Evolutionary conservation across 1,140 invertebrate species (phyloP).

Genomic region (Tenebrio molitor): DNA sequence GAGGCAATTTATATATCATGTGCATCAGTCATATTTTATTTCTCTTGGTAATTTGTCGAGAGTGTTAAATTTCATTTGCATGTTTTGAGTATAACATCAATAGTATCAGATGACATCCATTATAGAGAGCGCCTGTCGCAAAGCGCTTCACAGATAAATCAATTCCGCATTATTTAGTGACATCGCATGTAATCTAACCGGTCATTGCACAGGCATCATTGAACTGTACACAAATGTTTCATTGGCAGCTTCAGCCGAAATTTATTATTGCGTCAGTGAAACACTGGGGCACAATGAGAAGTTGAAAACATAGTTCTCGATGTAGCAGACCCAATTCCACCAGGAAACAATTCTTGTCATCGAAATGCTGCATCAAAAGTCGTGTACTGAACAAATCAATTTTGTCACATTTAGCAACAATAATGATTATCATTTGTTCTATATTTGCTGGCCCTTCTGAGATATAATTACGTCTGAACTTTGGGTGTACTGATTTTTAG

Average conservation of each 20-base stretch:
- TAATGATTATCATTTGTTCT: too few relatives aligned
- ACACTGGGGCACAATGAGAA: too few relatives aligned
- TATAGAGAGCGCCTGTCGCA: constrained; percentile 41
- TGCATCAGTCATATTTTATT: constrained; percentile 41
- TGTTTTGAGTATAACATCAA: constrained; percentile 45
- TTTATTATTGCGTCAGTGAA: constrained; percentile 12
- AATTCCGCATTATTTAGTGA: constrained; percentile 44
- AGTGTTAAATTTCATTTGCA: constrained; percentile 47
- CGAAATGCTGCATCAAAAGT: too few relatives aligned
- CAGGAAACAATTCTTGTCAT: too few relatives aligned
- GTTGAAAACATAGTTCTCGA: too few relatives aligned
- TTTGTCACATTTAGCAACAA: too few relatives aligned
- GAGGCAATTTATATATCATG: constrained; percentile 20
- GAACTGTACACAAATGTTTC: constrained; percentile 32
- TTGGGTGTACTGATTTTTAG: too few relatives aligned
- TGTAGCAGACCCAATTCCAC: too few relatives aligned
- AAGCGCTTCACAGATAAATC: constrained; percentile 37
- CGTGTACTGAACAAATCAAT: too few relatives aligned
- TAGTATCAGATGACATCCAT: constrained; percentile 46
- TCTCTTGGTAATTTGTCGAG: constrained; percentile 41
- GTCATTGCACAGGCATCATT: constrained; percentile 37
- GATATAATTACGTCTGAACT: too few relatives aligned
- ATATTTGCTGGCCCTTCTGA: too few relatives aligned
- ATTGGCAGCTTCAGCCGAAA: constrained; percentile 20
- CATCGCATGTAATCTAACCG: constrained; percentile 40